Evolutionary conservation across 2,113 vertebrate genomes (phyloP), one percentile per base, ranked within the genome.

Genomic region (Pollimyrus isidori): DNA sequence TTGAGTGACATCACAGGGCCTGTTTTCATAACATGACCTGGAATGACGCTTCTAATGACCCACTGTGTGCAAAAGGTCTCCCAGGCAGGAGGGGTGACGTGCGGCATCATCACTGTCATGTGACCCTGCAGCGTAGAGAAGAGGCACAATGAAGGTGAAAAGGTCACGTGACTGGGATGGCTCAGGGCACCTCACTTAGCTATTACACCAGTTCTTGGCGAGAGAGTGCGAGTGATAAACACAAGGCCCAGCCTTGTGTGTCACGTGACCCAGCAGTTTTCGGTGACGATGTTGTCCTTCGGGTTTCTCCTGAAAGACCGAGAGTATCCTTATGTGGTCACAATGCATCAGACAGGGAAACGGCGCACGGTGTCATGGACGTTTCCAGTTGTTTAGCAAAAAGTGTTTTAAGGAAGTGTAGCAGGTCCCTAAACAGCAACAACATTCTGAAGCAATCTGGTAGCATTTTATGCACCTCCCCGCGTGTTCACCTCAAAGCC

Each of bases 71-170:
- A 9, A 86, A 85, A 86, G 48, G n/a, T 45, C 83, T 48, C 42
- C 83, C 46, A n/a, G 21, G 45, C 45, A 48, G n/a, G 83, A 49
- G 23, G 45, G 15, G 83, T 86, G 83, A 26, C 83, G 30, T 49
- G 83, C 50, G 83, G 50, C 83, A 50, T 86, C 83, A 86, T 86
- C 21, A 23, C 21, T 50, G 82, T 89, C 80, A 89, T 85, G 88
- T 85, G 80, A 85, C 23, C 53, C 11, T 39, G 58, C 80, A 9
- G n/a, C 49, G 42, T 9, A n/a, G 17, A 49, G 56, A 80, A 56
- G 69, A 82, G 86, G 89, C 76, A 65, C 52, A 48, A 13, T 26
- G 19, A 87, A 50, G 7, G 48, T 35, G 48, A 48, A 76, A 26
- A 86, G 56, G 89, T 87, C 48, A 69, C 1, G 45, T 56, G 23